Evolutionary conservation across 2,888 invertebrate genomes (phyloP), one percentile per base, ranked within the genome.

Genomic region (Neocrepidodera transversa): DNA sequence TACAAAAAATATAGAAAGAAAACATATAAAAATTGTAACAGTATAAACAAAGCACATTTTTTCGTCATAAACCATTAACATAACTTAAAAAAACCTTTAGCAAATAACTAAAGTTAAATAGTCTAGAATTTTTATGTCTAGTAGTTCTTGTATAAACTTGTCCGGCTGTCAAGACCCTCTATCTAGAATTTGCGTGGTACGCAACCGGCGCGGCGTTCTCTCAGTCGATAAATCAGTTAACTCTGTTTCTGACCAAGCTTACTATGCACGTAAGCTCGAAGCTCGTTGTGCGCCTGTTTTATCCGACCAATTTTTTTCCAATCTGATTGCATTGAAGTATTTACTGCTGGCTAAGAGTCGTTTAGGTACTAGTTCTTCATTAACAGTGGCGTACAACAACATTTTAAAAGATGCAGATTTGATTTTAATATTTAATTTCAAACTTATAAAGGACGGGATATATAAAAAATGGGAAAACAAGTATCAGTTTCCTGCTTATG

Each of bases 111-210:
- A n/a, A n/a, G n/a, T n/a, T n/a, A n/a, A n/a, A n/a, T n/a, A n/a
- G n/a, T n/a, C n/a, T n/a, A n/a, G n/a, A n/a, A n/a, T n/a, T n/a
- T n/a, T n/a, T n/a, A n/a, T n/a, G n/a, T n/a, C n/a, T n/a, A n/a
- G n/a, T n/a, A n/a, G n/a, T 8, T 48, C 28, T 30, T 60, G 68
- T 74, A 73, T 74, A 73, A 75, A 75, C 74, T 74, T 74, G 74
- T 76, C 72, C 71, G 71, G 70, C 28, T 68, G 65, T 67, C 65
- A 60, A 61, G 56, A 58, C 60, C 65, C 65, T 58, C 61, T 58
- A 63, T 32, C 32, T 32, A 32, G n/a, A n/a, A n/a, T n/a, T 66
- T 63, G 66, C 66, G 66, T 68, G 66, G 64, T 66, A 60, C 55
- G 58, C n/a, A n/a, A 38, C 3, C 32, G 11, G 13, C 64, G 64